Evolutionary conservation across 2,797 vertebrate species (phyloP).

Genomic region (Pachyuromys duprasi): DNA sequence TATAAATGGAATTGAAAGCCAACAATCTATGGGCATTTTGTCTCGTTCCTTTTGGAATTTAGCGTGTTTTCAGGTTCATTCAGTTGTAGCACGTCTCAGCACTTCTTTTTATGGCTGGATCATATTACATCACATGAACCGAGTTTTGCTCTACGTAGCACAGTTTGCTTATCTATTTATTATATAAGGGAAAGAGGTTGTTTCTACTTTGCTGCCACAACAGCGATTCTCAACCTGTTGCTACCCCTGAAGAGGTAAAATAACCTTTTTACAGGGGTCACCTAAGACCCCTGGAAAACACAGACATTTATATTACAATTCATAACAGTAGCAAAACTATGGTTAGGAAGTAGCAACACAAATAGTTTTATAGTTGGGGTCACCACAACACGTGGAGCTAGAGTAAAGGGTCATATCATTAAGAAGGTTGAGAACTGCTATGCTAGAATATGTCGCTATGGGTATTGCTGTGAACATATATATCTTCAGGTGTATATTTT

Average conservation of each 20-base stretch:
- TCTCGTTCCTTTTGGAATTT: constrained; percentile 35
- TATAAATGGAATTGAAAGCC: constrained; percentile 29
- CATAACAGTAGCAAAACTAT: not conserved
- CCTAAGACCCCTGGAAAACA: not conserved
- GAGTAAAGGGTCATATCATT: not conserved
- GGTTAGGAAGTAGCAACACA: not conserved
- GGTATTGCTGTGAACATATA: not conserved
- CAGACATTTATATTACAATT: not conserved
- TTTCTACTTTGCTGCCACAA: constrained; percentile 28
- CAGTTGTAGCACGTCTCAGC: not conserved
- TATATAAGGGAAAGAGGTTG: not conserved
- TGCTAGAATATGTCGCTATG: not conserved
- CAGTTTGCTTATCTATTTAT: constrained; percentile 13
- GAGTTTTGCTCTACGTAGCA: not conserved
- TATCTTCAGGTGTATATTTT: constrained; percentile 22
- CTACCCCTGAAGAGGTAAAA: not conserved
- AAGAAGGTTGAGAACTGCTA: not conserved
- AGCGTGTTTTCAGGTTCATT: constrained; percentile 1
- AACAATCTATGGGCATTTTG: not conserved
- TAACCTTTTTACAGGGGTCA: not conserved
- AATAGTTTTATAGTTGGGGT: not conserved
- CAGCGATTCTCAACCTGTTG: not conserved
- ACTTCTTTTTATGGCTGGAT: constrained; percentile 34
- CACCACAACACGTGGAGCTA: not conserved
- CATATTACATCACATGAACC: not conserved